Percentiles rank a stretch among this genome's conserved stretches.
Conservation (phyloP, 2,888 invertebrate genomes). For the Xanthostigma xanthostigma region DNA sequence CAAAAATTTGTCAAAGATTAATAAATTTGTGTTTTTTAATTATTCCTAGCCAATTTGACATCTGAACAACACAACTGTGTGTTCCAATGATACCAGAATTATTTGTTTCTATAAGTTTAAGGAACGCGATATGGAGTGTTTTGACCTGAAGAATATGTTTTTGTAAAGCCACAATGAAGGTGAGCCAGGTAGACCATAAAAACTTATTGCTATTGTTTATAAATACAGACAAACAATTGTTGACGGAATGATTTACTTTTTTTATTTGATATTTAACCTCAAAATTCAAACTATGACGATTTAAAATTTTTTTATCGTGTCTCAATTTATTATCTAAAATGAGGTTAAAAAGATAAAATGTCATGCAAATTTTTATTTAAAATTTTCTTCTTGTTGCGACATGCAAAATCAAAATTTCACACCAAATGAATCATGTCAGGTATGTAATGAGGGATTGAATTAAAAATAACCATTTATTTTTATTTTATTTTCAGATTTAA, state of each 20-base stretch:
- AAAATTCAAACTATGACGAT: too few species aligned
- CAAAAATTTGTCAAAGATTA: slow-evolving; percentile 9
- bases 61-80: slow-evolving; percentile 11
- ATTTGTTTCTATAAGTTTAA: slow-evolving; percentile 22
- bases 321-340: too few species aligned
- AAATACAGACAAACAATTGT: too few species aligned
- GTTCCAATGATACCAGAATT: slow-evolving; percentile 29
- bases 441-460: too few species aligned
- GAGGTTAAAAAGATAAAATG: too few species aligned
- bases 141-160: slow-evolving; percentile 20
- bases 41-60: slow-evolving; percentile 11
- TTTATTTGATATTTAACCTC: too few species aligned
- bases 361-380: background rate
- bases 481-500: too few species aligned
- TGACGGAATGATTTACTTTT: too few species aligned
- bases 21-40: slow-evolving; percentile 6
- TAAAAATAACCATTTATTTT: too few species aligned
- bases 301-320: too few species aligned
- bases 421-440: too few species aligned
- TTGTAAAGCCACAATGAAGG: slow-evolving; percentile 9
- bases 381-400: background rate
- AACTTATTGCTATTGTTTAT: background rate
- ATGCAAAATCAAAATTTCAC: too few species aligned
- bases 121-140: slow-evolving; percentile 23
- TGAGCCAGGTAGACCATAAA: background rate